These are phyloP conservation scores for Poicephalus meyeri DNA, from an alignment of 2,113 vertebrate species.

Conservation along the genomic window DNA sequence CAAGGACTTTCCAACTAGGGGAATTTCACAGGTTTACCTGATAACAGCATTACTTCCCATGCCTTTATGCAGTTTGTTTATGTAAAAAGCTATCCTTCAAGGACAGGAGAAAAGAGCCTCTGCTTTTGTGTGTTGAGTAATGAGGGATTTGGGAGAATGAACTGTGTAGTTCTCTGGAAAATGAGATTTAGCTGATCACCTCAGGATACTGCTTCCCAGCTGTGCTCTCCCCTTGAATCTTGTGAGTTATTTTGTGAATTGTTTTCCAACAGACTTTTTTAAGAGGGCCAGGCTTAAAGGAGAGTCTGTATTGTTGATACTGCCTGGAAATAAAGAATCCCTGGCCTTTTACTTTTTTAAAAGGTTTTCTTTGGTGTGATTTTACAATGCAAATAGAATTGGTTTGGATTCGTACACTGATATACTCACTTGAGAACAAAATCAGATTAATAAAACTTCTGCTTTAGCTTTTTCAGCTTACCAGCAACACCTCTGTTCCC, in stretches of 20 bases:
- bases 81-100: constrained; percentile 26
- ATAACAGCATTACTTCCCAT: not conserved
- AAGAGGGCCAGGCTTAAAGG: not conserved
- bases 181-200: constrained; percentile 7
- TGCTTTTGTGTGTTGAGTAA: not conserved
- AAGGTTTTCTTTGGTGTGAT: not conserved
- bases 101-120: not conserved
- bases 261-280: not conserved
- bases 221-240: not conserved
- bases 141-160: not conserved
- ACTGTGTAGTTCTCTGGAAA: not conserved
- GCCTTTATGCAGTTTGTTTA: constrained; percentile 22
- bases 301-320: not conserved
- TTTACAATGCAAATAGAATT: not conserved
- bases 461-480: not conserved
- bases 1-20: not conserved
- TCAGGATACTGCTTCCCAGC: not conserved
- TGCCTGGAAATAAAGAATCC: not conserved
- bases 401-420: not conserved
- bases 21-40: constrained; percentile 2
- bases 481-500: not conserved
- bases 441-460: not conserved
- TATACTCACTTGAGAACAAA: not conserved
- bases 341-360: not conserved
- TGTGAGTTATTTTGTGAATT: not conserved